phyloP scores from a whole-genome alignment of 92 coral and sea anemone genomes.

The Paragorgia papillata region DNA sequence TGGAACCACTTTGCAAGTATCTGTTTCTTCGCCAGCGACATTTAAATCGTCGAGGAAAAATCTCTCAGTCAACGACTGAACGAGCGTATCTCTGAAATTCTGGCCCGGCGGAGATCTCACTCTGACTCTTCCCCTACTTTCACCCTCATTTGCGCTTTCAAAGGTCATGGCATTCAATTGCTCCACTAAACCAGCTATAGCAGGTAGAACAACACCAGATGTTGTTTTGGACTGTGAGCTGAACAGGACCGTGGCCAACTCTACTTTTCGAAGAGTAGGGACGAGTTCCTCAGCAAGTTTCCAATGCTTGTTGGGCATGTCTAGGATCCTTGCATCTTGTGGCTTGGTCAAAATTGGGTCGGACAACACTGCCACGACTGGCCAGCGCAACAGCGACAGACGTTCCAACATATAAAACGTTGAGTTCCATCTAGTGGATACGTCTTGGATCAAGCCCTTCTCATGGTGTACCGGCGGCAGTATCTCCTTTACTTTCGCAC shows the following conservation, averaged over 20 bases:
- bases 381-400: constrained; percentile 44
- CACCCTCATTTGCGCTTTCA: not conserved
- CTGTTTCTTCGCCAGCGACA: constrained; percentile 5
- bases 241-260: constrained; percentile 32
- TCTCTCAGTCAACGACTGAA: constrained; percentile 35
- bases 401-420: constrained; percentile 33
- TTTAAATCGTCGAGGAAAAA: constrained; percentile 28
- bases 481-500: no score
- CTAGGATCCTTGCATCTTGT: constrained; percentile 39
- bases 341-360: constrained; percentile 29
- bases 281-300: constrained; percentile 34
- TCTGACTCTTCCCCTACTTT: not conserved
- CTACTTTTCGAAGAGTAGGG: constrained; percentile 20
- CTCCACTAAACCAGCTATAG: constrained; percentile 24
- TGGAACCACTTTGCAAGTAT: no score
- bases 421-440: constrained; percentile 36
- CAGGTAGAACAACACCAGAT: constrained; percentile 38
- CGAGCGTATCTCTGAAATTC: constrained; percentile 29
- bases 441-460: constrained; percentile 35
- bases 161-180: constrained; percentile 31
- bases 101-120: constrained; percentile 19
- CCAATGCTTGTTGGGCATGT: constrained; percentile 14
- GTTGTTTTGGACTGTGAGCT: constrained; percentile 37
- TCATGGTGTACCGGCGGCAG: constrained; percentile 33
- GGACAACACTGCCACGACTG: constrained; percentile 38